Evolutionary conservation across 2,888 invertebrate species (phyloP).

Genomic region (Brachyopa scutellaris): DNA sequence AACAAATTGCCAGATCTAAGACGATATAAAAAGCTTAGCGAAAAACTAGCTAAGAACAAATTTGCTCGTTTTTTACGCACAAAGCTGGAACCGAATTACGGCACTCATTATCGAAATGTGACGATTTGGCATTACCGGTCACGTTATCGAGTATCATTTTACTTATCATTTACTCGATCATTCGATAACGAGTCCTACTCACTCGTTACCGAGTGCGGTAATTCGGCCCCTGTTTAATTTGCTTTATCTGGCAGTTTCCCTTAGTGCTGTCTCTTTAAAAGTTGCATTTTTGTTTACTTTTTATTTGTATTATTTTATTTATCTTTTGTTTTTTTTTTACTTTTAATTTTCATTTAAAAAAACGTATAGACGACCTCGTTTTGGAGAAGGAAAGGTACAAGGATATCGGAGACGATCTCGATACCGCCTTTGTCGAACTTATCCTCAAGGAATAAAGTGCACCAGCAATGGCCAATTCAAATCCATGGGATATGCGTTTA

Average conservation of each 20-base stretch:
- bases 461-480: conserved; percentile 51
- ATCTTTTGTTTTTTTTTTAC: conserved; percentile 61
- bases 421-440: conserved; percentile 98
- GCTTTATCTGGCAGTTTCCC: conserved; percentile 62
- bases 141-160: no score
- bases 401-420: conserved; percentile 99
- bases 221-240: not conserved
- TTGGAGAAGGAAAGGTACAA: conserved; percentile 99
- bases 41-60: not conserved
- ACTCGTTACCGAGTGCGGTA: no score
- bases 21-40: not conserved
- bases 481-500: conserved; percentile 40
- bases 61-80: no score
- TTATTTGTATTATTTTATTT: conserved; percentile 60
- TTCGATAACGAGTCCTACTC: no score
- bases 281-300: no score
- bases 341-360: conserved; percentile 65
- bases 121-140: no score
- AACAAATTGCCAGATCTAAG: conserved; percentile 43
- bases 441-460: conserved; percentile 87
- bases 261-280: conserved; percentile 59
- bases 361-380: conserved; percentile 93
- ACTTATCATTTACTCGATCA: no score
- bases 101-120: no score
- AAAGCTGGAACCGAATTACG: no score